phyloP scores from a whole-genome alignment of 2,113 vertebrate genomes.

The Cyprinodon brontotheroides region DNA sequence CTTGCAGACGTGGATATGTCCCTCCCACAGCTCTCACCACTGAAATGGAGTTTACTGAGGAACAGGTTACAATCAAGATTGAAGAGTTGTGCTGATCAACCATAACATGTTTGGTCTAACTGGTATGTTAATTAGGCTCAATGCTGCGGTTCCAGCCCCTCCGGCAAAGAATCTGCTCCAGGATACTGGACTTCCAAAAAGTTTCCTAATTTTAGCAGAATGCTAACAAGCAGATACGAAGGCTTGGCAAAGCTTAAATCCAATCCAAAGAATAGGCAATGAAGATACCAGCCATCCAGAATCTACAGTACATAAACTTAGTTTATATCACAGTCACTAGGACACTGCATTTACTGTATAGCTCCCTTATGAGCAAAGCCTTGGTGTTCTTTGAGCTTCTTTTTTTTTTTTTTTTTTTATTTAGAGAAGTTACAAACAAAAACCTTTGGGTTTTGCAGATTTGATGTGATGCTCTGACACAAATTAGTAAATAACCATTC shows the following conservation, averaged over 20 bases:
- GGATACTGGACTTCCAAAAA: constrained; percentile 64
- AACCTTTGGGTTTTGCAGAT: background rate
- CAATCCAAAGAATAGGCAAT: constrained; percentile 31
- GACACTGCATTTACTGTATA: background rate
- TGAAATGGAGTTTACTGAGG: constrained; percentile 1
- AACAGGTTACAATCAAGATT: constrained; percentile 19
- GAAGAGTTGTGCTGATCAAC: constrained; percentile 32
- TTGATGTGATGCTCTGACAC: background rate
- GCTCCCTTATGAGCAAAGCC: background rate
- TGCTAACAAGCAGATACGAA: constrained; percentile 46
- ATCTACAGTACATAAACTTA: constrained; percentile 1
- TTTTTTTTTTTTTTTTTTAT: too few species aligned
- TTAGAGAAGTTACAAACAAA: background rate
- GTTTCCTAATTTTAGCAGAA: constrained; percentile 70
- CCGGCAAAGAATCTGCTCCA: constrained; percentile 43
- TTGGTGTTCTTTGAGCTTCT: background rate
- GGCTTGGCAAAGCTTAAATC: constrained; percentile 28
- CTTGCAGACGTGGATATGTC: background rate
- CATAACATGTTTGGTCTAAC: constrained; percentile 35
- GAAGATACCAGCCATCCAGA: constrained; percentile 13
- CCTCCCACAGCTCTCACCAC: background rate
- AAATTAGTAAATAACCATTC: background rate
- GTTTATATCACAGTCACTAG: constrained; percentile 1
- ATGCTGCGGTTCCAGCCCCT: constrained; percentile 47
- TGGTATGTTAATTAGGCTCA: constrained; percentile 20